Evolutionary conservation across 1,140 invertebrate genomes (phyloP).

Genomic region (Procambarus clarkii): DNA sequence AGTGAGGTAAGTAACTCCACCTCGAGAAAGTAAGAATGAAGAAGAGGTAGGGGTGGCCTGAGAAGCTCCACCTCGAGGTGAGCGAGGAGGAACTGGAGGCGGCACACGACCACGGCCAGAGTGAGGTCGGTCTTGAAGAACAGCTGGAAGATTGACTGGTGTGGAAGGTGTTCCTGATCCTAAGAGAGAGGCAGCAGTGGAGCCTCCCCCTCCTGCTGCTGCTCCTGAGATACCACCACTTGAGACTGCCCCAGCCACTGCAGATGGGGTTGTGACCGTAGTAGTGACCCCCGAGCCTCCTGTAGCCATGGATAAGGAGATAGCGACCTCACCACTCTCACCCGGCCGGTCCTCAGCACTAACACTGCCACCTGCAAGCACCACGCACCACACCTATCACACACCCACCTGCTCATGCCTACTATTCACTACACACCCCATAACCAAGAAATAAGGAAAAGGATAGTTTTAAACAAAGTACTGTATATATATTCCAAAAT

Average conservation of each 20-base stretch:
- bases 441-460: conserved; percentile 8
- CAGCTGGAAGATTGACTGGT: conserved; percentile 81
- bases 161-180: conserved; percentile 71
- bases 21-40: conserved; percentile 58
- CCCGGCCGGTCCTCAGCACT: conserved; percentile 53
- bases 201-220: conserved; percentile 13
- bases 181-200: conserved; percentile 52
- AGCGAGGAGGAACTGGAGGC: conserved; percentile 75
- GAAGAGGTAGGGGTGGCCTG: conserved; percentile 51
- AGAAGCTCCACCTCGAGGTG: conserved; percentile 75
- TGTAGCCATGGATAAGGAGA: conserved; percentile 42
- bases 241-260: not conserved
- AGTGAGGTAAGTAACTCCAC: conserved; percentile 68
- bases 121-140: conserved; percentile 82
- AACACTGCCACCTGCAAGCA: conserved; percentile 64
- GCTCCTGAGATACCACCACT: not conserved
- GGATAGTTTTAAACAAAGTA: not conserved
- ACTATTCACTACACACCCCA: not conserved
- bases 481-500: not conserved
- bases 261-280: not conserved
- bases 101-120: conserved; percentile 73
- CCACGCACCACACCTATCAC: conserved; percentile 57
- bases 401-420: conserved; percentile 13
- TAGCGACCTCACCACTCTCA: conserved; percentile 42
- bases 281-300: conserved; percentile 33